A percentile compares a stretch with the other conserved stretches of the same genome.
These are phyloP conservation scores for Drosophila kuntzei DNA, from an alignment of 2,888 invertebrate genomes.

Conservation along the genomic window DNA sequence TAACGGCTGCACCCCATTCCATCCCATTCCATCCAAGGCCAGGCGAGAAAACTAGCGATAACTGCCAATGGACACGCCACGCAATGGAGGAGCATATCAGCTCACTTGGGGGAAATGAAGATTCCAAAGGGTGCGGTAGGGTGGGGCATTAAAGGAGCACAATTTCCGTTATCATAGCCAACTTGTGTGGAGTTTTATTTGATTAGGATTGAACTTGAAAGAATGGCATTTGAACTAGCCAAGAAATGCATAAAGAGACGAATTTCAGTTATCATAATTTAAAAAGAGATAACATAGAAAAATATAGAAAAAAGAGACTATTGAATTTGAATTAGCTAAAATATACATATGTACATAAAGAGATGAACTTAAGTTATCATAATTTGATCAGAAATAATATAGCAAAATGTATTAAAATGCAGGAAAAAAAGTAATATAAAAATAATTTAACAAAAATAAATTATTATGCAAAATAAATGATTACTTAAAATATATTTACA, in stretches of 20 bases:
- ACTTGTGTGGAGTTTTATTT: slow-evolving; percentile 19
- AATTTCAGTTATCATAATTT: not conserved
- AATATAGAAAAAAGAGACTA: too few species aligned
- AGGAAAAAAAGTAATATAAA: too few species aligned
- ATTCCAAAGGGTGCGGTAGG: slow-evolving; percentile 36
- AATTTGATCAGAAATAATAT: too few species aligned
- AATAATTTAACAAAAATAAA: too few species aligned
- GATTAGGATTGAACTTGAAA: slow-evolving; percentile 3
- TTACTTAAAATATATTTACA: too few species aligned
- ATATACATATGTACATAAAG: too few species aligned
- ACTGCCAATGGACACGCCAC: slow-evolving; percentile 75
- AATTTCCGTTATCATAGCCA: slow-evolving; percentile 3
- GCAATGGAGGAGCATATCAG: slow-evolving; percentile 25
- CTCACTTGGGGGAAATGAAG: slow-evolving; percentile 40
- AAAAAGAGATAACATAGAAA: too few species aligned
- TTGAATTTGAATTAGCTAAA: too few species aligned
- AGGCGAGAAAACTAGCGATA: slow-evolving; percentile 68
- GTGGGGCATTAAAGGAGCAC: slow-evolving; percentile 2
- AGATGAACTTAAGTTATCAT: too few species aligned
- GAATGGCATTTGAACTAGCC: not conserved
- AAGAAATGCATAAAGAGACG: not conserved
- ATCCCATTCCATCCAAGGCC: slow-evolving; percentile 56
- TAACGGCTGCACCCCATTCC: slow-evolving; percentile 43
- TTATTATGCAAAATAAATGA: too few species aligned
- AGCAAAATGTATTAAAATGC: too few species aligned